Evolutionary conservation across 2,797 vertebrate genomes (phyloP).

Genomic region (Bucorvus abyssinicus): DNA sequence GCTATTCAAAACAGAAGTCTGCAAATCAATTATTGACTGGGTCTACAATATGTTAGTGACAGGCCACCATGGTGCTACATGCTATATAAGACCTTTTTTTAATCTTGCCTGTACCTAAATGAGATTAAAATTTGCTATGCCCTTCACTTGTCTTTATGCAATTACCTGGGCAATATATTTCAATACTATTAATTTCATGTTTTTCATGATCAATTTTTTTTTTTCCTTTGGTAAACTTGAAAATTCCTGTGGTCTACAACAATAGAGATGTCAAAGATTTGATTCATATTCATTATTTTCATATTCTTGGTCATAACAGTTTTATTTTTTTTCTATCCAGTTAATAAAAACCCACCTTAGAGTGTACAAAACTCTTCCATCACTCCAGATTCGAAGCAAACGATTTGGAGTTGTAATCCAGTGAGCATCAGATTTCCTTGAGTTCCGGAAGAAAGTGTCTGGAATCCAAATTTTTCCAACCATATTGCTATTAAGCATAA

Average conservation of each 20-base stretch:
- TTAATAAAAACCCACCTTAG: constrained; percentile 79
- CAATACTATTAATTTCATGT: neutral
- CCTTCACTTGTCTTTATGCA: neutral
- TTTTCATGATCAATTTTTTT: neutral
- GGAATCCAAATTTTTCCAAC: constrained; percentile 99
- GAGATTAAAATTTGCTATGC: neutral
- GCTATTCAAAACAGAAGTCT: neutral
- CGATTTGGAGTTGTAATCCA: constrained; percentile 98
- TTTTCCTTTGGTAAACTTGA: neutral
- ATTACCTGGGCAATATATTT: neutral
- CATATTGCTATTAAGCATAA: constrained; percentile 98
- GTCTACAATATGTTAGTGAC: neutral
- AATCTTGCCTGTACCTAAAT: neutral
- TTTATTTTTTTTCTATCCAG: neutral
- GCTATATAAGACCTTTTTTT: neutral
- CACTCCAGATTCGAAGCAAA: constrained; percentile 90
- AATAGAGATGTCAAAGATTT: neutral
- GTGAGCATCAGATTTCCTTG: constrained; percentile 94
- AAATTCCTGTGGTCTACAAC: neutral
- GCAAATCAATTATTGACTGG: neutral
- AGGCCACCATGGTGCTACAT: neutral
- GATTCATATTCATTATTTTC: neutral
- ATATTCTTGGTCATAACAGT: neutral
- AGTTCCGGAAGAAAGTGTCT: constrained; percentile 96
- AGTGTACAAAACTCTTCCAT: constrained; percentile 93